Conservation (phyloP, 2,113 vertebrate species). For the Paramisgurnus dabryanus region DNA sequence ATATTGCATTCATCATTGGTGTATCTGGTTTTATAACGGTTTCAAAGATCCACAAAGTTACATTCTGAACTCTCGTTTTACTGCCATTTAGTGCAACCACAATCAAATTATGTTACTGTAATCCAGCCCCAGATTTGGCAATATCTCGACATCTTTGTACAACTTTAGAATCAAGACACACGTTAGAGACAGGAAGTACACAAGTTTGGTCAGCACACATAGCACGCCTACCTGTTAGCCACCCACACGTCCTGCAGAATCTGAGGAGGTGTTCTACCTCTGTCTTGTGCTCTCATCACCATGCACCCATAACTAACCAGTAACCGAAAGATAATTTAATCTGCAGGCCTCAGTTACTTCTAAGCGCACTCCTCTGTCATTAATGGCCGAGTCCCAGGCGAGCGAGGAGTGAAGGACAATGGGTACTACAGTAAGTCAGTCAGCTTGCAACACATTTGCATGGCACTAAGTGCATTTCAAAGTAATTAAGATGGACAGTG, state of each 20-base stretch:
- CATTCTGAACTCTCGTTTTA: background rate
- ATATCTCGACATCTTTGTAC: no score
- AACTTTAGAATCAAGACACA: no score
- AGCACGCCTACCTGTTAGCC: background rate
- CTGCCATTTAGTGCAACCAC: no score
- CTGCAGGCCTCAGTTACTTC: constrained; percentile 38
- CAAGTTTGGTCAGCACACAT: no score
- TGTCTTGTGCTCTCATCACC: constrained; percentile 3
- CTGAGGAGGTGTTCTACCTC: constrained; percentile 2
- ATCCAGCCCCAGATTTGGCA: background rate
- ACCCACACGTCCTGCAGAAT: background rate
- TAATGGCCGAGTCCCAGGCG: constrained; percentile 37
- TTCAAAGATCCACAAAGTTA: background rate
- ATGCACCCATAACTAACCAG: constrained; percentile 23
- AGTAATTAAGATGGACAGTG: constrained; percentile 47
- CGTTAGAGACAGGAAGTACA: no score
- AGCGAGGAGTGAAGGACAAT: constrained; percentile 49
- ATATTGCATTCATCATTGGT: background rate
- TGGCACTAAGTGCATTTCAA: constrained; percentile 39
- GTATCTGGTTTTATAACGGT: no score
- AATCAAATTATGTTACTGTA: background rate
- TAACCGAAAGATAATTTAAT: constrained; percentile 54
- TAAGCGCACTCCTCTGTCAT: constrained; percentile 33
- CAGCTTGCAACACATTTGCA: constrained; percentile 24
- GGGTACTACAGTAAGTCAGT: constrained; percentile 39